Evolutionary conservation across 2,888 invertebrate genomes (phyloP), one percentile per base, ranked within the genome.

Genomic region (Drosophila maculinotata): DNA sequence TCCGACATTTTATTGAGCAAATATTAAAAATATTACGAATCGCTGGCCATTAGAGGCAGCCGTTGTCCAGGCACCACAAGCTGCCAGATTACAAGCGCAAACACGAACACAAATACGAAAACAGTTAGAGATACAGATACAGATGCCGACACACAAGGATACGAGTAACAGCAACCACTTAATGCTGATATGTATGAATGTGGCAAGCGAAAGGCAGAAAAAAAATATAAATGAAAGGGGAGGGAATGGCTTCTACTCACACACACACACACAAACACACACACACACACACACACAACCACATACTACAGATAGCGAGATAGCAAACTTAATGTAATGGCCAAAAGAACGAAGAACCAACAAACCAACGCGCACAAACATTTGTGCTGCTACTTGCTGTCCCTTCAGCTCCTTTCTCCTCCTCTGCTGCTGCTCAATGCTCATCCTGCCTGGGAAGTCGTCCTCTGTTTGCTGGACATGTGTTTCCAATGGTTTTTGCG

Each of bases 11-110:
- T 85, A 87, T 86, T 86, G 79, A 82, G 86, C 86, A 79, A 87
- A 87, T 84, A 84, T 84, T 87, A 84, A 84, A 84, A 84, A 87
- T 84, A 84, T 84, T 87, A 85, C 88, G 76, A 84, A 87, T 84
- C 79, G 86, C 65, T 77, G 79, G 67, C 82, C 82, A 85, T 84
- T 84, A 84, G 74, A 66, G 57, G 76, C 83, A 84, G 82, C 83
- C 83, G 83, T 76, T 74, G 76, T 60, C 45, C 60, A 54, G 45
- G 28, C 45, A 1, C 35, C 17, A 33, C 60, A 53, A 56, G 65
- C 49, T 54, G 52, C 45, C 49, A 68, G 39, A 63, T 44, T 39
- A 48, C 58, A 52, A 45, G 38, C 47, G 41, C 60, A 60, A 28
- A 49, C 28, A 53, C 41, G 17, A 57, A 20, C 14, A 47, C 54